Base-by-base conservation (phyloP, 2,888 invertebrate genomes). In the Callosobruchus maculatus region DNA sequence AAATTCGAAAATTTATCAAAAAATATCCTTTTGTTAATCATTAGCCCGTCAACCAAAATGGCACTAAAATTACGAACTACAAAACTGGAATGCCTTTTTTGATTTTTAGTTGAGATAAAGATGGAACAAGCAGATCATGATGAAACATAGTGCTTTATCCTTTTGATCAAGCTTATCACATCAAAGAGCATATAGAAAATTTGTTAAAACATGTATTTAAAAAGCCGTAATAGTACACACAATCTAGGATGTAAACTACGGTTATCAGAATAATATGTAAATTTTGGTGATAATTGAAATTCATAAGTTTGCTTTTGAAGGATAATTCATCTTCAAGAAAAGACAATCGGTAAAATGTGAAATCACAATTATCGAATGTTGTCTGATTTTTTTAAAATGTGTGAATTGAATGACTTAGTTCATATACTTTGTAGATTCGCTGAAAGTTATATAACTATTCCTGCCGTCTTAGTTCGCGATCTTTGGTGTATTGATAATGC, bases 1-100 rank as follows among this genome's bases (percentile, higher is more conserved):
- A 22, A 20, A 30, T 30, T 66, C n/a, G 67, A 71, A 30, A 67
- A 68, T 73, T 69, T 68, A 20, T 71, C 30, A 73, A 72, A 73
- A 74, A 71, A 73, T 73, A 70, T 70, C 66, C 67, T 67, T 69
- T 73, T 72, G 31, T 13, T 49, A 49, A 7, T 49, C 49, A 49
- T 49, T 79, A 79, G 78, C 78, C 82, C 81, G 78, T 81, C 81
- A 80, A 81, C 81, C 82, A 79, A 78, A 82, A 83, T 83, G 83
- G 83, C 83, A 83, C 83, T 83, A 83, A 81, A 80, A 80, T 82
- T 81, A 80, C 77, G 70, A 76, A 78, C 76, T 75, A 78, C 76
- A 76, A 79, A 78, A 75, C 78, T 82, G 83, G 83, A 83, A 83
- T 83, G 83, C 82, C 80, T 82, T 80, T 77, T 77, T 76, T 73